phyloP scores from a whole-genome alignment of 2,888 invertebrate genomes.

The Yponomeuta cagnagella region DNA sequence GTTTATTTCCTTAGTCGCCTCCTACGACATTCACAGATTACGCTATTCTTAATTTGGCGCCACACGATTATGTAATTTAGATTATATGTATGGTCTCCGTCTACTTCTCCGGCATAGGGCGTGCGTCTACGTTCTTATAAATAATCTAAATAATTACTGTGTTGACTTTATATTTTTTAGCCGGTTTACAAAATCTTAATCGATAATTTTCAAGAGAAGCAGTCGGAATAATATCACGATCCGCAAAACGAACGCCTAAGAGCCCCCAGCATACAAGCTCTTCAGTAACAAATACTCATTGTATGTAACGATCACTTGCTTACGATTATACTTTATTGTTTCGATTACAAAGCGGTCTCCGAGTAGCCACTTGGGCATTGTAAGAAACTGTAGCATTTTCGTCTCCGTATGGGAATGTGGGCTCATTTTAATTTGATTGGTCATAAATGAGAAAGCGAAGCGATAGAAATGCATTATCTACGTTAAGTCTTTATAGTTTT shows the following conservation, averaged over 20 bases:
- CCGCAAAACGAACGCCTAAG: constrained; percentile 24
- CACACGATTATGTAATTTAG: no score
- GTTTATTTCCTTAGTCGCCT: no score
- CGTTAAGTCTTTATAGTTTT: neutral
- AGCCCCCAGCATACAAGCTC: constrained; percentile 43
- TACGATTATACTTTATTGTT: constrained; percentile 47
- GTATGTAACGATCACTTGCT: constrained; percentile 48
- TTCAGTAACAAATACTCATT: constrained; percentile 38
- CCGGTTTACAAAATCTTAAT: no score
- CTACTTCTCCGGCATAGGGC: no score
- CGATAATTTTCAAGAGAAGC: neutral
- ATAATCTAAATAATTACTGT: no score
- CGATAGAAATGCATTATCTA: constrained; percentile 12
- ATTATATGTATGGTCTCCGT: no score
- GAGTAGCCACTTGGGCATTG: constrained; percentile 40
- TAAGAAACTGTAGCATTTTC: constrained; percentile 62
- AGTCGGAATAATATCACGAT: neutral
- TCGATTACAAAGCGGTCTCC: constrained; percentile 41
- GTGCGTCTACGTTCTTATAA: no score
- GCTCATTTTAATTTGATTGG: constrained; percentile 24
- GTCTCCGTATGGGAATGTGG: constrained; percentile 60
- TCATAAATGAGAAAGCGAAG: constrained; percentile 9
- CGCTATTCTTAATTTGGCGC: no score
- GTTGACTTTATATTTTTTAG: no score
- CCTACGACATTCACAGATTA: no score